Percentiles rank a stretch among this genome's conserved stretches.
These are phyloP conservation scores for Neodiprion virginianus DNA, from an alignment of 1,140 invertebrate species.

Conservation along the genomic window DNA sequence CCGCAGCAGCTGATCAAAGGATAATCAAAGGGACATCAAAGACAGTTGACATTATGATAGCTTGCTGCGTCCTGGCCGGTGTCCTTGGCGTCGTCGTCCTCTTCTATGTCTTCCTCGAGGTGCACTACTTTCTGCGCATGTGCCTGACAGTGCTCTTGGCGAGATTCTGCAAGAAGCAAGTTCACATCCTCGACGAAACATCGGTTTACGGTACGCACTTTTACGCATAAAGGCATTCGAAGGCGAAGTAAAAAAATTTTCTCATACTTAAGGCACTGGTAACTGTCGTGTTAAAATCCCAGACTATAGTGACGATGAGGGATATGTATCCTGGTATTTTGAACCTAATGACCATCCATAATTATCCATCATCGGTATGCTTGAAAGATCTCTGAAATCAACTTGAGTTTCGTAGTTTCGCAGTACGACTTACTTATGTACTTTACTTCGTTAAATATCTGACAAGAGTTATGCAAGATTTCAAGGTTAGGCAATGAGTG, in stretches of 20 bases:
- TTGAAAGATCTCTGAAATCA: no score
- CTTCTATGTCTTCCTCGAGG: conserved; percentile 67
- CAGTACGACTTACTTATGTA: no score
- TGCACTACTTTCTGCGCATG: conserved; percentile 75
- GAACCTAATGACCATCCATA: no score
- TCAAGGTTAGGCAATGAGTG: no score
- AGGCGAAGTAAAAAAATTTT: no score
- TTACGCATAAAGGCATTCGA: neutral
- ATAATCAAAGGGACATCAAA: neutral
- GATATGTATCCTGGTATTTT: no score
- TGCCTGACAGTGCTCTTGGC: conserved; percentile 68
- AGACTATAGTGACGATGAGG: neutral
- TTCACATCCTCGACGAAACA: conserved; percentile 71
- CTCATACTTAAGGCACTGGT: neutral
- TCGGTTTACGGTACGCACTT: conserved; percentile 66
- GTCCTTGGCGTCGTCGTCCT: conserved; percentile 59
- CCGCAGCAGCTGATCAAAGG: neutral
- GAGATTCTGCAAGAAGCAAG: conserved; percentile 67
- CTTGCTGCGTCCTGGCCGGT: conserved; percentile 60
- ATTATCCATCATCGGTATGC: no score
- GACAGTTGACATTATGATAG: conserved; percentile 40
- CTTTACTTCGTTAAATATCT: no score
- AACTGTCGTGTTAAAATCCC: neutral
- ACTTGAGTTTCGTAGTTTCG: no score
- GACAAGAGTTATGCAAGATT: neutral